Evolutionary conservation across 1,140 invertebrate genomes (phyloP), one percentile per base, ranked within the genome.

Genomic region (Leptinotarsa undecemlineata): DNA sequence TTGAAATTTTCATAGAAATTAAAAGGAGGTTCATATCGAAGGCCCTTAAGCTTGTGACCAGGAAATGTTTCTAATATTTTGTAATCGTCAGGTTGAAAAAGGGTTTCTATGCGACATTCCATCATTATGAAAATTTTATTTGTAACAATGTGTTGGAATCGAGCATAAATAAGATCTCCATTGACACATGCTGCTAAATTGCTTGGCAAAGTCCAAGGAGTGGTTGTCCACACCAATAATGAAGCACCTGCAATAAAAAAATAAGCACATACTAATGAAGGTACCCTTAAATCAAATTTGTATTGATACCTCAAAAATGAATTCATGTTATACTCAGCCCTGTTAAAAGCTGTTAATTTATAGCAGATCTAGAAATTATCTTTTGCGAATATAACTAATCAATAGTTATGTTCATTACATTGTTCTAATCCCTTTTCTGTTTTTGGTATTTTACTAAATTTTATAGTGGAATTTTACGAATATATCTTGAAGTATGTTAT

Each of bases 161-260:
- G 92, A 1, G 97, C 90, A 86, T 99, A 99, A 51, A 89, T 90
- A 78, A 96, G 88, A 26, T 92, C 92, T 17, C 97, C 92, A 88
- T 99, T 94, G 3, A 99, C 97, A 88, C 97, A 98, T 1, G 98
- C 89, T 2, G 97, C 91, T 77, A 99, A 84, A 87, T 99, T 99
- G 79, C 96, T 98, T 0, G 98, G 98, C 71, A 99, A 87, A 20
- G 98, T 99, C 98, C 98, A 99, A 1, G 98, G 98, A 14, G 98
- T 99, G 19, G 98, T 99, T 17, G 98, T 99, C 98, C 98, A 99
- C 4, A 97, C 96, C 33, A 98, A 84, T 3, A 98, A 84, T 60
- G 87, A 90, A 0, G 81, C 79, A 66, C 92, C 68, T 70, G 17
- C 17, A 57, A 26, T 57, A 14, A 48, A 70, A 64, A 33, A 33